Evolutionary conservation across 2,888 invertebrate genomes (phyloP).

Genomic region (Cephus pygmeus): DNA sequence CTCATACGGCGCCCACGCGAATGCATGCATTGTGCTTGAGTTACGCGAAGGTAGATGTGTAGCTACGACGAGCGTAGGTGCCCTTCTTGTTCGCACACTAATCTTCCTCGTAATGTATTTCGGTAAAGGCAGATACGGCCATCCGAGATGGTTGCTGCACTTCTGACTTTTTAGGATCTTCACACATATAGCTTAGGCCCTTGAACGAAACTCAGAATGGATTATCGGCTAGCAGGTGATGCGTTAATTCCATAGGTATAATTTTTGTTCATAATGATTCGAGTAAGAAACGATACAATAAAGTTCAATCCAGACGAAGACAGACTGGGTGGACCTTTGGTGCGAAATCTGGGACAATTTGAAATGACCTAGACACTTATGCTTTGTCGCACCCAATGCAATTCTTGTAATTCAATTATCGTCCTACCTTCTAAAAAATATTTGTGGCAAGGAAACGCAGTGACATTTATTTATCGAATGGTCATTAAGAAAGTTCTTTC

Average conservation of each 20-base stretch:
- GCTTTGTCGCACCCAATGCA: not conserved
- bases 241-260: constrained; percentile 34
- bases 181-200: constrained; percentile 12
- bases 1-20: not conserved
- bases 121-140: constrained; percentile 37
- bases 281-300: not conserved
- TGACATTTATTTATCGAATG: not conserved
- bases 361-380: not conserved
- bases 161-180: constrained; percentile 33
- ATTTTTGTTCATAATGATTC: not conserved
- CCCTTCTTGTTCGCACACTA: constrained; percentile 32
- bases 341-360: not conserved
- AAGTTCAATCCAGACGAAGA: not conserved
- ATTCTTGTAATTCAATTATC: not conserved
- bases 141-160: constrained; percentile 16
- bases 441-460: not conserved
- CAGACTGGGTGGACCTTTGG: not conserved
- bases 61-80: constrained; percentile 4
- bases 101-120: constrained; percentile 45
- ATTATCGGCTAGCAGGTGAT: constrained; percentile 53
- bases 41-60: not conserved
- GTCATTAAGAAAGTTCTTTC: not conserved
- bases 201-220: constrained; percentile 41
- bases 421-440: not conserved
- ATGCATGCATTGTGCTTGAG: not conserved